These are phyloP conservation scores for Zaprionus davidi DNA, from an alignment of 1,140 invertebrate genomes.

Conservation along the genomic window DNA sequence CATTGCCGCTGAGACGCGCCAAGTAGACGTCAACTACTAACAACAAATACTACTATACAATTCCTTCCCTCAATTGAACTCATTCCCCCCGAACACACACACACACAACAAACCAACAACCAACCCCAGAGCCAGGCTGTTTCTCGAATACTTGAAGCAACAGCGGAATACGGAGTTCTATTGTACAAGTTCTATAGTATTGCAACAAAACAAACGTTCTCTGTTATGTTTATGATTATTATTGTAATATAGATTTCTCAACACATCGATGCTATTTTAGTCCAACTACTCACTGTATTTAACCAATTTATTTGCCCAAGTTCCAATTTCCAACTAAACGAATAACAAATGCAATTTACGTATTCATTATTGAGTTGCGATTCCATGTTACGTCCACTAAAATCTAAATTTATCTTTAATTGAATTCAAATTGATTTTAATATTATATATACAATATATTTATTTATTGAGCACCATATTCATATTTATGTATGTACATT, in stretches of 20 bases:
- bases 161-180: slow-evolving; percentile 50
- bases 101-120: neutral
- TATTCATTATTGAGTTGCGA: slow-evolving; percentile 43
- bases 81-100: slow-evolving; percentile 51
- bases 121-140: slow-evolving; percentile 33
- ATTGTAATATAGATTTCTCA: slow-evolving; percentile 71
- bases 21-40: slow-evolving; percentile 62
- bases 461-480: slow-evolving; percentile 20
- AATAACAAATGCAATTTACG: slow-evolving; percentile 31
- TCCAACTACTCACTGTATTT: slow-evolving; percentile 63
- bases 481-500: slow-evolving; percentile 17
- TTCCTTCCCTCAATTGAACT: slow-evolving; percentile 55
- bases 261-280: slow-evolving; percentile 52
- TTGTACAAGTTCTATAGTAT: slow-evolving; percentile 68
- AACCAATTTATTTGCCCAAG: slow-evolving; percentile 60
- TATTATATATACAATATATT: slow-evolving; percentile 14
- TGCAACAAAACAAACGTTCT: slow-evolving; percentile 56
- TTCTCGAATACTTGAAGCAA: slow-evolving; percentile 19
- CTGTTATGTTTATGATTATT: slow-evolving; percentile 55
- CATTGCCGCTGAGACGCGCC: slow-evolving; percentile 78
- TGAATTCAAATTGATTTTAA: slow-evolving; percentile 50
- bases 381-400: slow-evolving; percentile 73
- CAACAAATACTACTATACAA: slow-evolving; percentile 12
- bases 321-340: slow-evolving; percentile 46
- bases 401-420: slow-evolving; percentile 48